These are phyloP conservation scores for Cynaeus angustus DNA, from an alignment of 2,888 invertebrate genomes.

Conservation along the genomic window DNA sequence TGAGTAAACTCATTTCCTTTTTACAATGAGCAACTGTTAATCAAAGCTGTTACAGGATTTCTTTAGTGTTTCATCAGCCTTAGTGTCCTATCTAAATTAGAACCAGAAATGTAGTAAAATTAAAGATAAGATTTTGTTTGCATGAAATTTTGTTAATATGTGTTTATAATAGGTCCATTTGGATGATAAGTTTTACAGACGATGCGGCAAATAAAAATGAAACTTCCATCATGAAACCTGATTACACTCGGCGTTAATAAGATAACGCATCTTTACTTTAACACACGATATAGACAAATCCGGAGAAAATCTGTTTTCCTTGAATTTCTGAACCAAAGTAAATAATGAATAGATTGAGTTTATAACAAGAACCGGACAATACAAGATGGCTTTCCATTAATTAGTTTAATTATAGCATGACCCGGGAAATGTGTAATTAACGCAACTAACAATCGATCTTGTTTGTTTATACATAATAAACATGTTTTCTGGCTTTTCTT, in stretches of 20 bases:
- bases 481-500: too few species aligned
- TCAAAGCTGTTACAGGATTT: too few species aligned
- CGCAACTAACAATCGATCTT: not conserved
- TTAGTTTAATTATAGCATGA: conserved; percentile 12
- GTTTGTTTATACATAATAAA: not conserved
- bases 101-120: too few species aligned
- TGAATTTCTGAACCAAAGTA: not conserved
- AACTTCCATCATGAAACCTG: too few species aligned
- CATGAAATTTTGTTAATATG: too few species aligned
- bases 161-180: too few species aligned
- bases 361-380: not conserved
- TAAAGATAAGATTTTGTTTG: too few species aligned
- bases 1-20: too few species aligned
- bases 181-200: too few species aligned
- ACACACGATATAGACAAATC: not conserved
- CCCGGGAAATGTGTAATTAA: not conserved
- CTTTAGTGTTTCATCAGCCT: too few species aligned
- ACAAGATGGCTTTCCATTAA: conserved; percentile 13
- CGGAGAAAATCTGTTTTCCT: not conserved
- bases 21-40: too few species aligned
- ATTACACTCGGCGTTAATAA: not conserved
- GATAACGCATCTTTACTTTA: conserved; percentile 6
- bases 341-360: conserved; percentile 11
- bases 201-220: not conserved
- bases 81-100: too few species aligned